A percentile compares a stretch with the other conserved stretches of the same genome.
Conservation (phyloP, 2,888 invertebrate genomes). For the Furcula furcula region DNA sequence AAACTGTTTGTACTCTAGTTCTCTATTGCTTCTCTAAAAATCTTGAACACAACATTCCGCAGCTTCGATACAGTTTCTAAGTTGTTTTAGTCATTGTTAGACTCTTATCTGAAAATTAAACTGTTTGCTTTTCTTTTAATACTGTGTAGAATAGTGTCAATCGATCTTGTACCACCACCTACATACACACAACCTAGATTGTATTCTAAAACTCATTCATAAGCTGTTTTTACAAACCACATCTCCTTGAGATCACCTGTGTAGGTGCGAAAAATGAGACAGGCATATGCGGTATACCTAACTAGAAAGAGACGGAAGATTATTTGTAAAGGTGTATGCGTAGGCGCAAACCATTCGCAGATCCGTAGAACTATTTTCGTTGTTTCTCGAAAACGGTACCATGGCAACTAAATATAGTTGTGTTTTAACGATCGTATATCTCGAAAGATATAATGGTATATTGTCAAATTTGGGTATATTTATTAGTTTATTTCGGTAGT, state of each 20-base stretch:
- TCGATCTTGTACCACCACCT: conserved; percentile 15
- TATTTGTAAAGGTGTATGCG: conserved; percentile 35
- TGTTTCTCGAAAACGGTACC: conserved; percentile 31
- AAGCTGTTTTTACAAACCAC: conserved; percentile 43
- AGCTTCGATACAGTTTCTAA: background rate
- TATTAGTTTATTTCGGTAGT: conserved; percentile 14
- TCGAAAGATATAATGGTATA: conserved; percentile 14
- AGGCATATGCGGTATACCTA: conserved; percentile 10
- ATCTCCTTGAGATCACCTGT: conserved; percentile 47
- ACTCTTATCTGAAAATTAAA: background rate
- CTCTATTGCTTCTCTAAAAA: too few species aligned
- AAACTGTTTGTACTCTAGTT: too few species aligned
- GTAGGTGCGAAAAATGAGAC: conserved; percentile 39
- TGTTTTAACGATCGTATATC: conserved; percentile 18
- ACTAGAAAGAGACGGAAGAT: conserved; percentile 20
- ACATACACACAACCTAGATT: conserved; percentile 3
- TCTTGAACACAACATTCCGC: too few species aligned
- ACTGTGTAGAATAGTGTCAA: conserved; percentile 8
- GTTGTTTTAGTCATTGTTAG: background rate
- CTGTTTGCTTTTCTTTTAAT: background rate
- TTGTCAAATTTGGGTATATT: conserved; percentile 9
- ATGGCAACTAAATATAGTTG: conserved; percentile 38
- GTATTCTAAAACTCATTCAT: conserved; percentile 42
- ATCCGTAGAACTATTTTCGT: conserved; percentile 52
- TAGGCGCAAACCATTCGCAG: conserved; percentile 33